phyloP scores from a whole-genome alignment of 2,888 invertebrate genomes.

The Pelosia muscerda region DNA sequence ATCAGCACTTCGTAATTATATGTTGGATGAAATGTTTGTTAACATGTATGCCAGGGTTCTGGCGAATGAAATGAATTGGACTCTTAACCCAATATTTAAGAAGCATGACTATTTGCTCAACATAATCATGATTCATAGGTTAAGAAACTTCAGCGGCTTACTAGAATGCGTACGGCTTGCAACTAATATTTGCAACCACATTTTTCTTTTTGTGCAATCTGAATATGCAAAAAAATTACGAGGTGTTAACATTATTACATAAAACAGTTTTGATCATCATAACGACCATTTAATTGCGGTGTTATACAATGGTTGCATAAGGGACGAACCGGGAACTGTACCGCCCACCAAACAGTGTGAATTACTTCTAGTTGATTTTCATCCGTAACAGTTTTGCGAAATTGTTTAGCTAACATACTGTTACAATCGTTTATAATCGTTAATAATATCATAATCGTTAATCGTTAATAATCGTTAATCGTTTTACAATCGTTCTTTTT shows the following conservation, averaged over 20 bases:
- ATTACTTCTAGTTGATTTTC: neutral
- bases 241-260: conserved; percentile 32
- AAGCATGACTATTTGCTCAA: neutral
- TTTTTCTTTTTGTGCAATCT: conserved; percentile 14
- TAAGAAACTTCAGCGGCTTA: conserved; percentile 2
- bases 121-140: neutral
- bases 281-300: conserved; percentile 26
- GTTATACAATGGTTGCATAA: conserved; percentile 36
- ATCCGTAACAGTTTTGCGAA: conserved; percentile 18
- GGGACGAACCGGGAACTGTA: conserved; percentile 12
- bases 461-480: too few relatives aligned
- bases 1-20: too few relatives aligned
- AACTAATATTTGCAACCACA: conserved; percentile 1
- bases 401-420: conserved; percentile 16
- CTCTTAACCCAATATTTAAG: neutral
- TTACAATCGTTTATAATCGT: neutral
- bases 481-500: too few relatives aligned
- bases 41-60: too few relatives aligned
- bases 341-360: conserved; percentile 4
- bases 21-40: too few relatives aligned
- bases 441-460: too few relatives aligned
- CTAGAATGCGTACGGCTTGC: conserved; percentile 5
- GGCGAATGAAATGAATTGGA: too few relatives aligned
- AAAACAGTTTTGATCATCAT: conserved; percentile 28
- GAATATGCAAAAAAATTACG: conserved; percentile 6